Evolutionary conservation across 2,888 invertebrate species (phyloP).

Genomic region (Drosophila diplacantha): DNA sequence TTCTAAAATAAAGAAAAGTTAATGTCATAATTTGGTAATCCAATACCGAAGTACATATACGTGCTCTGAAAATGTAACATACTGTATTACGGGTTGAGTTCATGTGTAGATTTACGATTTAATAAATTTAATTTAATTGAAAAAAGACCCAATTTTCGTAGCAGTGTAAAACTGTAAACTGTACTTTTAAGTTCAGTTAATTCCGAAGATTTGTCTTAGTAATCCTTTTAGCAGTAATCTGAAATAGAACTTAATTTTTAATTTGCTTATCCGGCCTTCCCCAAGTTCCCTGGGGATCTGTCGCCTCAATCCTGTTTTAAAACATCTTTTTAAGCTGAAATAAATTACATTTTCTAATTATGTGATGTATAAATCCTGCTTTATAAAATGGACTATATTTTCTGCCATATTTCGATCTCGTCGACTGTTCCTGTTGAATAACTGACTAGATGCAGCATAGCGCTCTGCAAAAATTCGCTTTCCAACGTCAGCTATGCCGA

Average conservation of each 20-base stretch:
- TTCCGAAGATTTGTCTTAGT: background rate
- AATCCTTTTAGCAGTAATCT: background rate
- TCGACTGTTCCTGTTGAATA: conserved; percentile 74
- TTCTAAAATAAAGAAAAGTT: background rate
- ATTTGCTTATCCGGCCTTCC: background rate
- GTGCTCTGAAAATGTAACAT: background rate
- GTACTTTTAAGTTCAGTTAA: background rate
- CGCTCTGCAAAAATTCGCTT: conserved; percentile 67
- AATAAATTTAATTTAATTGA: background rate
- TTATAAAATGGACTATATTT: background rate
- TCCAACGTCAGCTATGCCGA: conserved; percentile 78
- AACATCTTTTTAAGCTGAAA: background rate
- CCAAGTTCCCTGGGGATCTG: background rate
- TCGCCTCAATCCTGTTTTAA: background rate
- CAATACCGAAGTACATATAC: background rate
- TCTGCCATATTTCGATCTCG: conserved; percentile 32
- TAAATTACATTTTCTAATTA: background rate
- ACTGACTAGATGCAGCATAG: conserved; percentile 79
- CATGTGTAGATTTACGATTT: background rate
- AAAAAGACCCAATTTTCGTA: background rate
- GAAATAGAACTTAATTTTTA: background rate
- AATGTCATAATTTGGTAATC: background rate
- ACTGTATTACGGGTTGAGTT: background rate
- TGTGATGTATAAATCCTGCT: background rate
- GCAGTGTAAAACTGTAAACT: background rate